Evolutionary conservation across 92 coral and sea anemone genomes (phyloP).

Genomic region (Porites evermanni): DNA sequence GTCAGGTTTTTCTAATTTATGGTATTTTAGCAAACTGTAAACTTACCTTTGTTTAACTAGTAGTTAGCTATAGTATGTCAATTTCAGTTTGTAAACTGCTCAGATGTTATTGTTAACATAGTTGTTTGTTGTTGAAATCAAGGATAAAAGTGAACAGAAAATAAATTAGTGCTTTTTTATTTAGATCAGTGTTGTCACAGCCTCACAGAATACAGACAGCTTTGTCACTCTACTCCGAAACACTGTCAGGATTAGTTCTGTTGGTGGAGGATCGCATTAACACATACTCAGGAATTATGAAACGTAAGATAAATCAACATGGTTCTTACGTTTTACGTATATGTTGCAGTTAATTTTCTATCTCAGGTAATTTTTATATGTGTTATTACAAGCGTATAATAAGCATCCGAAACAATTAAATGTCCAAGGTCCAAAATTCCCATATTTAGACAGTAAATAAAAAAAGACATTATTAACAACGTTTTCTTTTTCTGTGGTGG

Average conservation of each 20-base stretch:
- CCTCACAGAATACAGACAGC: slow-evolving; percentile 99
- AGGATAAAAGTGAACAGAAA: not conserved
- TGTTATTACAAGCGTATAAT: too few relatives aligned
- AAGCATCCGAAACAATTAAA: too few relatives aligned
- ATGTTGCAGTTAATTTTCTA: not conserved
- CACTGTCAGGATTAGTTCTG: slow-evolving; percentile 87
- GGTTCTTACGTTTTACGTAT: not conserved
- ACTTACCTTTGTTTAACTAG: not conserved
- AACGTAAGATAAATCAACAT: slow-evolving; percentile 54
- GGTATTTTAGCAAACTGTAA: too few relatives aligned
- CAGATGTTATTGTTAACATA: too few relatives aligned
- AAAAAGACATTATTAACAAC: too few relatives aligned
- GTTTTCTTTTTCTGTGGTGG: too few relatives aligned
- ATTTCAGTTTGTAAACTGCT: too few relatives aligned
- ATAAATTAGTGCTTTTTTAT: not conserved
- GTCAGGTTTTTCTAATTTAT: too few relatives aligned
- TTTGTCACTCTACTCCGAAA: slow-evolving; percentile 89
- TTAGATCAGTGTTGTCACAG: slow-evolving; percentile 85
- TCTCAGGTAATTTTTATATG: not conserved
- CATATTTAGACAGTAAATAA: too few relatives aligned
- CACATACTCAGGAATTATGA: slow-evolving; percentile 88
- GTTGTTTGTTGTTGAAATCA: too few relatives aligned
- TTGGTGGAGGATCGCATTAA: slow-evolving; percentile 90
- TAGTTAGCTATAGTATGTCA: too few relatives aligned
- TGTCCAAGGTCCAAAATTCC: too few relatives aligned